These are phyloP conservation scores for Gryllus longicercus DNA, from an alignment of 2,888 invertebrate genomes.

Conservation along the genomic window DNA sequence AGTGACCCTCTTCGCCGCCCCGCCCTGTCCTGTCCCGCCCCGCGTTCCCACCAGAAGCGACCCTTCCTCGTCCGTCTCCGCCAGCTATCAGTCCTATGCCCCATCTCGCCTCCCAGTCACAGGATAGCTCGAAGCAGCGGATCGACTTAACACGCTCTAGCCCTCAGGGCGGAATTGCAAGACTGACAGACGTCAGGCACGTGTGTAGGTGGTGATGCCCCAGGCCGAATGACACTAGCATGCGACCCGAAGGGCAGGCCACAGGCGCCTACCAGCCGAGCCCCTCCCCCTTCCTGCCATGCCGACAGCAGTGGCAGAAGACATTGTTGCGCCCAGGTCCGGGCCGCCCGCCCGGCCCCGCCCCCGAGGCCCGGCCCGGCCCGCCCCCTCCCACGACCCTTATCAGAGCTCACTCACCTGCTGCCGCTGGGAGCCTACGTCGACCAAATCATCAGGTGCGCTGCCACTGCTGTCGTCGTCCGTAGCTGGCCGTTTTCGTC, in stretches of 20 bases:
- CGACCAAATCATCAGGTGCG: not conserved
- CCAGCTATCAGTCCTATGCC: not conserved
- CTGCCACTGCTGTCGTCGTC: too few species aligned
- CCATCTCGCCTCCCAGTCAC: not conserved
- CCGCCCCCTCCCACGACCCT: not conserved
- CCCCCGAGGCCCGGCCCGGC: not conserved
- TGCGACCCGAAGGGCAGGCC: too few species aligned
- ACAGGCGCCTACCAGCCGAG: not conserved
- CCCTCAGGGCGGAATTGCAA: too few species aligned
- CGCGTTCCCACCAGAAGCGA: not conserved
- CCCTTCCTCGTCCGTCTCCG: not conserved
- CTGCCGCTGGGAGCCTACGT: too few species aligned
- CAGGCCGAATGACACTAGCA: too few species aligned
- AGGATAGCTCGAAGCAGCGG: too few species aligned
- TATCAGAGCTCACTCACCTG: not conserved
- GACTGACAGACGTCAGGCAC: too few species aligned
- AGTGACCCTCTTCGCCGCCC: not conserved
- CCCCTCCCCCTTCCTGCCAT: not conserved
- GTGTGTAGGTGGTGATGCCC: too few species aligned
- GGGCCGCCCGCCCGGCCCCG: not conserved
- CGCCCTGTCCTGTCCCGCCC: not conserved
- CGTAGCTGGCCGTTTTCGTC: too few species aligned
- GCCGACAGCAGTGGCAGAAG: not conserved
- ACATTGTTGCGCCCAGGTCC: constrained; percentile 7
- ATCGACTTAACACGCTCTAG: too few species aligned